These are phyloP conservation scores for Ariopsis seemanni DNA, from an alignment of 2,113 vertebrate species.

Conservation along the genomic window DNA sequence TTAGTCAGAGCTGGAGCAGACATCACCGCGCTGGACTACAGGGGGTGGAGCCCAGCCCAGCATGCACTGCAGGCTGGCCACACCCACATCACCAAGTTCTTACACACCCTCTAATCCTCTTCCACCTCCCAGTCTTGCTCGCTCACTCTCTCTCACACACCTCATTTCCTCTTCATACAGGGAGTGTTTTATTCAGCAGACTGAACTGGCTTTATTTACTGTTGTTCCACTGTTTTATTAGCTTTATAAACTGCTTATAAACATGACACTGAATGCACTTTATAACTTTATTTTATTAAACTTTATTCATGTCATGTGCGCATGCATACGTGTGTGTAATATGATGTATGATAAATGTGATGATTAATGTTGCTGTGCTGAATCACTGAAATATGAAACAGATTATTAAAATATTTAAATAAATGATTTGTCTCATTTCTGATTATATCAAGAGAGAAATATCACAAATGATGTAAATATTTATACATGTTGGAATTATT, in stretches of 20 bases:
- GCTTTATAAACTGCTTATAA: background rate
- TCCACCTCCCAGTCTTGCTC: background rate
- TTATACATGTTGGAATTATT: background rate
- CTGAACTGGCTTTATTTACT: background rate
- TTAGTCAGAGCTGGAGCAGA: slow-evolving; percentile 9
- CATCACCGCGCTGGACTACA: background rate
- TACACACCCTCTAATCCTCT: background rate
- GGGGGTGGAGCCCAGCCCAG: background rate
- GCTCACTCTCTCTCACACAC: background rate
- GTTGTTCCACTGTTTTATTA: background rate
- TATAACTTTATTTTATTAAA: background rate
- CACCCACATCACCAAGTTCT: background rate
- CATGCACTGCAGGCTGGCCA: background rate
- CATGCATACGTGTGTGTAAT: background rate
- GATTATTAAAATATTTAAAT: background rate
- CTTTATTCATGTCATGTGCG: background rate
- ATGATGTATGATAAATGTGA: background rate
- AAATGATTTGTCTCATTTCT: background rate
- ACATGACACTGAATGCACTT: background rate
- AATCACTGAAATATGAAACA: background rate
- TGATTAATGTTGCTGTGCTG: background rate
- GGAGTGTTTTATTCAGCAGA: background rate
- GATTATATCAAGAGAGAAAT: too few relatives aligned
- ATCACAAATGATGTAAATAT: too few relatives aligned
- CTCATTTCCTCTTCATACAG: background rate